Evolutionary conservation across 2,888 invertebrate genomes (phyloP).

Genomic region (Oscheius sp.): DNA sequence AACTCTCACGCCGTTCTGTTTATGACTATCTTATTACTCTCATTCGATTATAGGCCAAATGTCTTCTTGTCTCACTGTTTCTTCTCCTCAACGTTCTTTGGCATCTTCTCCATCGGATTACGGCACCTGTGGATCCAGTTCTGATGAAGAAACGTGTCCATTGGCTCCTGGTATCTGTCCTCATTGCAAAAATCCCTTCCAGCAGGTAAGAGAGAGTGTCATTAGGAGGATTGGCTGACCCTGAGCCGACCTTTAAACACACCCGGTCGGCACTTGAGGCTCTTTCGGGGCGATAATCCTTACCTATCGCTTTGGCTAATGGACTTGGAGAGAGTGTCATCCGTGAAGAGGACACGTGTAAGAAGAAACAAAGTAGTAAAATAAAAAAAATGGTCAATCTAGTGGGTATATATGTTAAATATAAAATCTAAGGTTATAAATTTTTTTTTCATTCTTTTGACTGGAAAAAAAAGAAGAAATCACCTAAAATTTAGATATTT

Average conservation of each 20-base stretch:
- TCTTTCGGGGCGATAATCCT: conserved; percentile 22
- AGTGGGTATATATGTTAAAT: too few species aligned
- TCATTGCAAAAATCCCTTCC: conserved; percentile 39
- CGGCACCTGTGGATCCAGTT: conserved; percentile 17
- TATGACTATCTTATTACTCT: not conserved
- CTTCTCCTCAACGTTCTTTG: not conserved
- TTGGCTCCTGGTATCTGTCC: conserved; percentile 36
- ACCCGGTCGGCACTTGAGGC: conserved; percentile 17
- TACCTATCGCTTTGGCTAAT: conserved; percentile 21
- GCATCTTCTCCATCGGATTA: conserved; percentile 19
- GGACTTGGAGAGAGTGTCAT: conserved; percentile 17
- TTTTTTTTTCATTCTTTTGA: too few species aligned
- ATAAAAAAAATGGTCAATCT: too few species aligned
- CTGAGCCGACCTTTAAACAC: conserved; percentile 27
- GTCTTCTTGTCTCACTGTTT: not conserved
- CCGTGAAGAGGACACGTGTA: not conserved
- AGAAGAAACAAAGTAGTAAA: not conserved
- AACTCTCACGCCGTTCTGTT: conserved; percentile 1
- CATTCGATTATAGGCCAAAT: not conserved
- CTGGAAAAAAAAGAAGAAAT: too few species aligned
- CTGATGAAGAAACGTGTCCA: conserved; percentile 17
- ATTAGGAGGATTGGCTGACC: not conserved
- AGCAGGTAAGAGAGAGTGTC: conserved; percentile 34
- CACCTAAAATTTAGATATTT: too few species aligned
- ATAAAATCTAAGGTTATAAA: too few species aligned